Percentiles rank a stretch among this genome's conserved stretches.
Conservation (phyloP, 1,140 invertebrate species). For the Diabrotica virgifera region DNA sequence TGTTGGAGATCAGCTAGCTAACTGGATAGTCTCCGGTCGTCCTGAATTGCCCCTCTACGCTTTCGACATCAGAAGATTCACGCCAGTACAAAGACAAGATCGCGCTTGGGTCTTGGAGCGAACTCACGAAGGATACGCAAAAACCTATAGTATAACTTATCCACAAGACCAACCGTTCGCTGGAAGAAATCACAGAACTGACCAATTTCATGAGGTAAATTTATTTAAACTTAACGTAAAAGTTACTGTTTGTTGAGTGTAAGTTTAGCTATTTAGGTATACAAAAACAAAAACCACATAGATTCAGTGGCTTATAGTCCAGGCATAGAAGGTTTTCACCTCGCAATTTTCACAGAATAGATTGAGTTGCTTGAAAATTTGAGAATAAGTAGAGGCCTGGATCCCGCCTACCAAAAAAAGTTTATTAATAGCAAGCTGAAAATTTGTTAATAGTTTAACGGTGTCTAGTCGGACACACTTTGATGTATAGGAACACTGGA, state of each 20-base stretch:
- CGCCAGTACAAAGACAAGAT: constrained; percentile 64
- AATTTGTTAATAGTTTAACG: too few relatives aligned
- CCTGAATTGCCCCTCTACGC: constrained; percentile 81
- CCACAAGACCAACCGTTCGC: constrained; percentile 83
- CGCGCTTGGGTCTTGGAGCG: constrained; percentile 73
- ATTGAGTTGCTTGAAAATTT: too few relatives aligned
- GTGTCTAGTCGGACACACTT: too few relatives aligned
- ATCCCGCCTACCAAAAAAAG: too few relatives aligned
- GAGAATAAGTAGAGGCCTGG: too few relatives aligned
- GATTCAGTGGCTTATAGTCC: too few relatives aligned
- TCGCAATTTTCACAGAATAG: too few relatives aligned
- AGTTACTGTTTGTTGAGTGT: neutral
- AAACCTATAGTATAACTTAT: constrained; percentile 82
- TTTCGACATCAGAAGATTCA: constrained; percentile 80
- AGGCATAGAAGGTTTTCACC: too few relatives aligned
- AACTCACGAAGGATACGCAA: constrained; percentile 82
- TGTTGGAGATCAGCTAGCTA: constrained; percentile 77
- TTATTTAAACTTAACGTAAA: neutral
- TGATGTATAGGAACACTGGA: too few relatives aligned
- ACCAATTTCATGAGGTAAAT: constrained; percentile 65
- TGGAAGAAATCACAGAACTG: constrained; percentile 68
- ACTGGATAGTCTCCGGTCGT: constrained; percentile 78
- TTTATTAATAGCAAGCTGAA: too few relatives aligned
- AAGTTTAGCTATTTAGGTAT: too few relatives aligned
- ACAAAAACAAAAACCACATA: too few relatives aligned